A percentile compares a stretch with the other conserved stretches of the same genome.
Conservation (phyloP, 1,140 invertebrate genomes). For the Ceratoteleas bidentatus region DNA sequence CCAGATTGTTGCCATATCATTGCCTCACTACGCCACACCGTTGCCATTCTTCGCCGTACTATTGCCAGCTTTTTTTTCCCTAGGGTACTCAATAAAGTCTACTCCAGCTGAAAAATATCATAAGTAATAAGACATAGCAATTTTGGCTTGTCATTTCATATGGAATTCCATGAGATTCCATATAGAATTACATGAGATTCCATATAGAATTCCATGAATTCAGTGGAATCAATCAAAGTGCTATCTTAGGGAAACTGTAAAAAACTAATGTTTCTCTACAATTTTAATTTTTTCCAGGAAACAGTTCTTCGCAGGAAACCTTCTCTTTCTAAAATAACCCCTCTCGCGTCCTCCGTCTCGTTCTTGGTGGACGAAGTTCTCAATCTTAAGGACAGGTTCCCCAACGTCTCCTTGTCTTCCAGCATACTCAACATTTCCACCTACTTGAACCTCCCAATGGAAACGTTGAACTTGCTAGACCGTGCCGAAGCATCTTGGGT, state of each 20-base stretch:
- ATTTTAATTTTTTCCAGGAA: conserved; percentile 43
- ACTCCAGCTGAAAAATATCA: too few relatives aligned
- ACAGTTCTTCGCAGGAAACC: conserved; percentile 5
- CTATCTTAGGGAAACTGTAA: not conserved
- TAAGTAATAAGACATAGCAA: too few relatives aligned
- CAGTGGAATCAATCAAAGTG: not conserved
- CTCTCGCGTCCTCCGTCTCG: conserved; percentile 51
- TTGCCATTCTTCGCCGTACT: too few relatives aligned
- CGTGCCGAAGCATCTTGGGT: conserved; percentile 68
- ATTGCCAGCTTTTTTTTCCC: too few relatives aligned
- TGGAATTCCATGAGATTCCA: too few relatives aligned
- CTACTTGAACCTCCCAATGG: conserved; percentile 69
- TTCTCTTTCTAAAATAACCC: conserved; percentile 38
- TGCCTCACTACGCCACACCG: too few relatives aligned
- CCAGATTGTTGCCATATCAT: too few relatives aligned
- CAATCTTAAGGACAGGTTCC: conserved; percentile 36
- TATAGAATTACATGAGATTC: too few relatives aligned
- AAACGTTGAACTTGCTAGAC: conserved; percentile 63
- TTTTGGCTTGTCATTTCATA: too few relatives aligned
- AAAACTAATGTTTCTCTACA: not conserved
- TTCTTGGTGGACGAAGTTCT: conserved; percentile 56
- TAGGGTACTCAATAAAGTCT: too few relatives aligned
- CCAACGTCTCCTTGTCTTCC: conserved; percentile 60
- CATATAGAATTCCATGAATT: too few relatives aligned
- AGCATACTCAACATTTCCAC: conserved; percentile 72